Base-by-base conservation (phyloP, 2,797 vertebrate genomes). In the Gambusia yucatana region DNA sequence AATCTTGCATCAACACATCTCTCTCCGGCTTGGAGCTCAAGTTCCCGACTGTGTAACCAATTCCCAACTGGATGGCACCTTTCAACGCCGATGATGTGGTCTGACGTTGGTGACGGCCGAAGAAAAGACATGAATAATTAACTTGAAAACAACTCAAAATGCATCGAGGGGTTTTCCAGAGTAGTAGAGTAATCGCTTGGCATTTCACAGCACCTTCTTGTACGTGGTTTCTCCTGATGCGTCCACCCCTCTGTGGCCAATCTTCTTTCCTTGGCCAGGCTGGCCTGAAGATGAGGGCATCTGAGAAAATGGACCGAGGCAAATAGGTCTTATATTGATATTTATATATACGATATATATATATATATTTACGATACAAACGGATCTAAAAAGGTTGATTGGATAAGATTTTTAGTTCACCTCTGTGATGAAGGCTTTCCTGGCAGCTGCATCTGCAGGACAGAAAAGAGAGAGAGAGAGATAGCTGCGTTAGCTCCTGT, bases 1-100 rank as follows among this genome's bases (percentile, higher is more conserved):
- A 99, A 90, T 99, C 98, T 90, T 99, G 98, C 98, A 99, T 99
- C 82, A 99, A 93, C 70, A 99, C 98, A 20, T 99, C 98, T 1
- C 98, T 96, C 91, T 99, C 98, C 0, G 98, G 98, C 91, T 99
- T 99, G 86, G 98, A 99, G 95, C 97, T 99, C 90, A 99, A 93
- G 92, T 99, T 98, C 76, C 98, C 98, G 36, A 99, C 98, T 0
- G 98, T 99, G 92, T 99, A 99, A 79, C 98, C 98, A 50, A 99
- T 99, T 69, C 98, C 98, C 59, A 99, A 95, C 94, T 99, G 98
- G 93, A 99, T 99, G 94, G 98, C 97, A 6, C 98, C 98, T 95
- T 97, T 98, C 92, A 99, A 96, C 20, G 98, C 98, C 36, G 98
- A 98, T 1, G 98, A 99, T 16, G 98, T 98, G 87, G 98, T 99